These are phyloP conservation scores for Peucedramus taeniatus DNA, from an alignment of 2,113 vertebrate species.

Conservation along the genomic window DNA sequence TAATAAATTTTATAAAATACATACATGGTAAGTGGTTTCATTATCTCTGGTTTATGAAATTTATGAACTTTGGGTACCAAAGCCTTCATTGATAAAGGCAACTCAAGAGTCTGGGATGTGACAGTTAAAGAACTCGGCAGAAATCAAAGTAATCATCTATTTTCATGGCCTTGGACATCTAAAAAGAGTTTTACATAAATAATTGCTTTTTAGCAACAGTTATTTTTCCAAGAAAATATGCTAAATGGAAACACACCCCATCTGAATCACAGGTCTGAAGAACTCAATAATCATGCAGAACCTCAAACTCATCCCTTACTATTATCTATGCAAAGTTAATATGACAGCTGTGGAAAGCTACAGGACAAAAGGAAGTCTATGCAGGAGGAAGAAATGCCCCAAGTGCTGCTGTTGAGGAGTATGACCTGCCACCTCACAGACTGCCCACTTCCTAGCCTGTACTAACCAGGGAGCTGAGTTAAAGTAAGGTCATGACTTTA, in stretches of 20 bases:
- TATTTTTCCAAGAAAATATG: neutral
- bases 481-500: neutral
- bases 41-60: neutral
- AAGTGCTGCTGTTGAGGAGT: neutral
- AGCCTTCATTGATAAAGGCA: neutral
- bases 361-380: neutral
- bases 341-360: neutral
- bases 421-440: neutral
- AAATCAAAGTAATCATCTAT: neutral
- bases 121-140: neutral
- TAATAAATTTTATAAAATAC: neutral
- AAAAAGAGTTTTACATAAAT: neutral
- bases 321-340: neutral
- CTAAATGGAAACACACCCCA: neutral
- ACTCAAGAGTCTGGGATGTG: neutral
- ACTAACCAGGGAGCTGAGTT: neutral
- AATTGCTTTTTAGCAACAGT: neutral
- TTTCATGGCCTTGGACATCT: neutral
- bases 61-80: neutral
- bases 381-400: neutral
- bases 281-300: neutral
- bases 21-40: neutral
- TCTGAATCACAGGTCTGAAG: neutral
- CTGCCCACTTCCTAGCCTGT: neutral
- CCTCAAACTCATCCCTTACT: neutral